Conservation (phyloP, 1,140 invertebrate genomes). For the Drosophila chauvacae region DNA sequence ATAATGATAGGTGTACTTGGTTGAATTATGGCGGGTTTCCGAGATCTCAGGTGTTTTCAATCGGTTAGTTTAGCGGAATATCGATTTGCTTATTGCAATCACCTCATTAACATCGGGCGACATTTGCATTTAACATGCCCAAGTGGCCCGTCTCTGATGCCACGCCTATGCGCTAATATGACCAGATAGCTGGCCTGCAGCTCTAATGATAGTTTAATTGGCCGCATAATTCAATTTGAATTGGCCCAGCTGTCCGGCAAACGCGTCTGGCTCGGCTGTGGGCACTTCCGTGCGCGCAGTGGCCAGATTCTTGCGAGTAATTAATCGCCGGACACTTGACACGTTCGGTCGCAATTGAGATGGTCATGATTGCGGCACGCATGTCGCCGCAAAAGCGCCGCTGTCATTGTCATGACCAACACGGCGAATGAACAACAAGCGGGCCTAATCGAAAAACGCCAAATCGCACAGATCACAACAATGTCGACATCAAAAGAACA, state of each 20-base stretch:
- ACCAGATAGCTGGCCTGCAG: slow-evolving; percentile 10
- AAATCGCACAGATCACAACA: slow-evolving; percentile 39
- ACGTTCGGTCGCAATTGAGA: slow-evolving; percentile 29
- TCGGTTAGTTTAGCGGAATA: background rate
- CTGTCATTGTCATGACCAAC: slow-evolving; percentile 63
- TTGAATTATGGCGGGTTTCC: background rate
- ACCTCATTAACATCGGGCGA: slow-evolving; percentile 56
- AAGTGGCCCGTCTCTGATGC: slow-evolving; percentile 24
- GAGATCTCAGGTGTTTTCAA: slow-evolving; percentile 18
- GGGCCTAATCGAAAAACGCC: slow-evolving; percentile 58
- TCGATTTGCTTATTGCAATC: slow-evolving; percentile 40
- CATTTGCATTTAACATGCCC: slow-evolving; percentile 54
- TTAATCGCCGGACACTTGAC: slow-evolving; percentile 22
- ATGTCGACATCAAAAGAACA: slow-evolving; percentile 26
- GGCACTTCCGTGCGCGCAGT: slow-evolving; percentile 54
- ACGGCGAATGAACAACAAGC: slow-evolving; percentile 62
- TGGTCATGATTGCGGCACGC: slow-evolving; percentile 28
- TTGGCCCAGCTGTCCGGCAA: slow-evolving; percentile 24
- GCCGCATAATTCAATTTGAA: slow-evolving; percentile 36
- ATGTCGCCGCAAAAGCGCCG: slow-evolving; percentile 34
- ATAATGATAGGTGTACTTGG: background rate
- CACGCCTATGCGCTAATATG: slow-evolving; percentile 30
- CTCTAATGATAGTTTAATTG: slow-evolving; percentile 66
- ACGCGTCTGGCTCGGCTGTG: background rate
- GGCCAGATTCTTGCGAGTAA: slow-evolving; percentile 56